Conservation (phyloP, 2,113 vertebrate genomes). For the Gadus chalcogrammus region DNA sequence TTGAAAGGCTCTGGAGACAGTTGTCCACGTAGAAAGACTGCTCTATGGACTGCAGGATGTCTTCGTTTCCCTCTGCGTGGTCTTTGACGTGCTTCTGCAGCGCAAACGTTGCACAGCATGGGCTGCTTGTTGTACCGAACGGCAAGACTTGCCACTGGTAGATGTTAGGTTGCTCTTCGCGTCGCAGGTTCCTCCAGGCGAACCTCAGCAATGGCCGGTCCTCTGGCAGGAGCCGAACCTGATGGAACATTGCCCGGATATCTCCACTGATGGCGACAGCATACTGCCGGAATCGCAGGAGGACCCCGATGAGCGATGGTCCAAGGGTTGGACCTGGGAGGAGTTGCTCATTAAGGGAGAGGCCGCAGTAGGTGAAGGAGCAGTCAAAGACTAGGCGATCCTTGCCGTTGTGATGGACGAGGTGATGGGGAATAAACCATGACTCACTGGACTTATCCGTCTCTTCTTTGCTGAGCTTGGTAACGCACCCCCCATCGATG, state of each 20-base stretch:
- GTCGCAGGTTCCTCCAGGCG: neutral
- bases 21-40: no score
- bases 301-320: neutral
- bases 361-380: neutral
- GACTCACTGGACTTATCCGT: neutral
- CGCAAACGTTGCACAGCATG: no score
- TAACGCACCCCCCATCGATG: neutral
- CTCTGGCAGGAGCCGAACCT: slow-evolving; percentile 1
- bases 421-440: slow-evolving; percentile 7
- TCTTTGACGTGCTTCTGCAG: no score
- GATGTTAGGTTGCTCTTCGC: neutral
- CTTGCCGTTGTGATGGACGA: neutral
- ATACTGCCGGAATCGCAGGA: neutral
- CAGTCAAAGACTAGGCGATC: neutral
- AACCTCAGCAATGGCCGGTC: slow-evolving; percentile 1
- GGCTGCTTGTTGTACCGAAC: no score
- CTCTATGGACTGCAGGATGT: no score
- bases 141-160: no score
- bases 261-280: slow-evolving; percentile 1
- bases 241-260: slow-evolving; percentile 13
- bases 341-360: no score
- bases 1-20: no score
- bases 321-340: no score
- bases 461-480: neutral
- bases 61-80: no score